phyloP scores from a whole-genome alignment of 2,797 vertebrate species.

The Eptatretus atami region DNA sequence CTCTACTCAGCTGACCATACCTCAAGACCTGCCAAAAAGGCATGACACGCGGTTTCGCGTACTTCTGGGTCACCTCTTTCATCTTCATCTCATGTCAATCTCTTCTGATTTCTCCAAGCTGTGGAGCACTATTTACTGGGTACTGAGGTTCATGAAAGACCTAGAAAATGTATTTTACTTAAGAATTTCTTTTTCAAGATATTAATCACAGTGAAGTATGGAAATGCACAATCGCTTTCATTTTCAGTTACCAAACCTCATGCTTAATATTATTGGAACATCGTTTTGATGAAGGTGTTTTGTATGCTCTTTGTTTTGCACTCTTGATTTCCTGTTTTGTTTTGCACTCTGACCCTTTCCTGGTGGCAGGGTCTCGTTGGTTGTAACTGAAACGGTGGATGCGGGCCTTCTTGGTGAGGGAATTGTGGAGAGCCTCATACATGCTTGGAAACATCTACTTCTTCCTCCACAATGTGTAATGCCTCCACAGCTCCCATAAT shows the following conservation, averaged over 20 bases:
- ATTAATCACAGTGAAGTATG: too few relatives aligned
- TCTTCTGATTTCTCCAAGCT: too few relatives aligned
- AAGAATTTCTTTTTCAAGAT: too few relatives aligned
- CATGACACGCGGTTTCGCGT: constrained; percentile 11
- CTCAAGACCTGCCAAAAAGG: constrained; percentile 57
- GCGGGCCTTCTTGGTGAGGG: constrained; percentile 90
- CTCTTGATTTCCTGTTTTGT: constrained; percentile 3
- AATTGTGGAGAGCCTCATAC: constrained; percentile 80
- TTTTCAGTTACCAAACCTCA: too few relatives aligned
- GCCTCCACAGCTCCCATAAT: too few relatives aligned
- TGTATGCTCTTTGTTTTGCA: background rate
- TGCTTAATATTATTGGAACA: too few relatives aligned
- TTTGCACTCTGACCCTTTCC: background rate
- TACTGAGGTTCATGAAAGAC: too few relatives aligned
- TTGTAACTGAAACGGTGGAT: constrained; percentile 96
- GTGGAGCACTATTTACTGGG: too few relatives aligned
- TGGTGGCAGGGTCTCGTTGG: constrained; percentile 46
- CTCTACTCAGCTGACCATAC: constrained; percentile 60
- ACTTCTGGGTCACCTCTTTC: too few relatives aligned
- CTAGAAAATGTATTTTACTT: too few relatives aligned
- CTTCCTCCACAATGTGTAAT: constrained; percentile 21
- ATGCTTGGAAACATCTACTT: constrained; percentile 79
- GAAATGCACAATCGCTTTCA: too few relatives aligned
- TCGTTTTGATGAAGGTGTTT: background rate
- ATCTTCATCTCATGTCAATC: too few relatives aligned